Percentiles rank a stretch among this genome's conserved stretches.
These are phyloP conservation scores for Muntiacus reevesi DNA, from an alignment of 2,113 vertebrate genomes.

Conservation along the genomic window DNA sequence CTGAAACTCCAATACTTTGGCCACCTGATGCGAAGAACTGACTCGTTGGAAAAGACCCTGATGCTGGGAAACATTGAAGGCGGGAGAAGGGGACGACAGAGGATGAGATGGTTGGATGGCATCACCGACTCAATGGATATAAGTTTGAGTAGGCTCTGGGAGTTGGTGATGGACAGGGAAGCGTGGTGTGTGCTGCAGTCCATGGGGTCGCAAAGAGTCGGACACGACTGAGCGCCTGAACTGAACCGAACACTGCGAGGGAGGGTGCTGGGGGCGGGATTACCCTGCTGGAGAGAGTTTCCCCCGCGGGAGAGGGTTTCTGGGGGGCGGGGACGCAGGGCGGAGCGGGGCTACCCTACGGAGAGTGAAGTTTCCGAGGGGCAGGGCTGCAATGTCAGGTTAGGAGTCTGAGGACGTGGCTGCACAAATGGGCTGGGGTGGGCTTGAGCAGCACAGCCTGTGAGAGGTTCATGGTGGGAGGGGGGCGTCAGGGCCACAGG, in stretches of 20 bases:
- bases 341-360: not conserved
- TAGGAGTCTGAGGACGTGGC: not conserved
- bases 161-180: not conserved
- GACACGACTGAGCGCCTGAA: not conserved
- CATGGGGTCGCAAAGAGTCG: not conserved
- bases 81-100: not conserved
- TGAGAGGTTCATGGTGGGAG: not conserved
- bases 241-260: not conserved
- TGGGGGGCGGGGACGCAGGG: not conserved
- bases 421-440: too few relatives aligned
- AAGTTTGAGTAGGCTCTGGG: not conserved
- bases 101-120: not conserved
- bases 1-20: not conserved
- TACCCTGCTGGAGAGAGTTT: accelerated
- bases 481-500: accelerated
- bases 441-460: not conserved
- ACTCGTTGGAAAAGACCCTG: not conserved
- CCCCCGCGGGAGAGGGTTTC: accelerated
- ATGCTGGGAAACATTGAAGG: not conserved
- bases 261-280: not conserved
- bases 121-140: not conserved
- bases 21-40: not conserved
- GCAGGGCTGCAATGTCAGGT: accelerated
- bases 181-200: not conserved
- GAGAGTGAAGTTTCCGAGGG: not conserved